These are phyloP conservation scores for Drosophila pallidifrons DNA, from an alignment of 1,140 invertebrate genomes.

Conservation along the genomic window DNA sequence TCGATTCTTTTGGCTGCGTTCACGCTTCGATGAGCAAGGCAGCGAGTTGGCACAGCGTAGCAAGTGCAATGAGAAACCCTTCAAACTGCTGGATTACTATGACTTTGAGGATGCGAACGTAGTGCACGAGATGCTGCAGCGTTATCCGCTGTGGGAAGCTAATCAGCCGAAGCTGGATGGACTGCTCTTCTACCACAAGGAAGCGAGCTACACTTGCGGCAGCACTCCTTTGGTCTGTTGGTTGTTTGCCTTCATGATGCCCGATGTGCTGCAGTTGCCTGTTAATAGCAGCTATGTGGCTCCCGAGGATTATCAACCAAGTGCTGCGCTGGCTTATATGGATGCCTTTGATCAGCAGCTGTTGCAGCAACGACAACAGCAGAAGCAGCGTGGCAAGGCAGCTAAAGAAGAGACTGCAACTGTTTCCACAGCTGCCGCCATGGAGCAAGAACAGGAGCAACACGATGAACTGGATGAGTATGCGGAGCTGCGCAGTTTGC, in stretches of 20 bases:
- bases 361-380: slow-evolving; percentile 22
- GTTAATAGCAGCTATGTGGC: slow-evolving; percentile 85
- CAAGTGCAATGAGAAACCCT: slow-evolving; percentile 58
- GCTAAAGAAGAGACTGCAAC: slow-evolving; percentile 21
- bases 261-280: slow-evolving; percentile 88
- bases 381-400: slow-evolving; percentile 7
- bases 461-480: slow-evolving; percentile 56
- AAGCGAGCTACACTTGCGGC: slow-evolving; percentile 91
- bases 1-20: slow-evolving; percentile 76
- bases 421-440: not conserved
- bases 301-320: slow-evolving; percentile 85
- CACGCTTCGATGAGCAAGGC: slow-evolving; percentile 60
- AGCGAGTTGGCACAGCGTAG: slow-evolving; percentile 33
- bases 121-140: slow-evolving; percentile 55
- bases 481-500: slow-evolving; percentile 42
- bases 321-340: slow-evolving; percentile 85
- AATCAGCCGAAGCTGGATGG: slow-evolving; percentile 88
- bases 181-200: slow-evolving; percentile 93
- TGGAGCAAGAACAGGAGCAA: slow-evolving; percentile 26
- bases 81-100: slow-evolving; percentile 54
- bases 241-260: slow-evolving; percentile 94
- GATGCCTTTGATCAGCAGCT: slow-evolving; percentile 85
- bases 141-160: slow-evolving; percentile 67
- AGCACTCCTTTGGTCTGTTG: slow-evolving; percentile 94
- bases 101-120: slow-evolving; percentile 65